These are phyloP conservation scores for Dicyrtomina minuta DNA, from an alignment of 2,888 invertebrate genomes.

Conservation along the genomic window DNA sequence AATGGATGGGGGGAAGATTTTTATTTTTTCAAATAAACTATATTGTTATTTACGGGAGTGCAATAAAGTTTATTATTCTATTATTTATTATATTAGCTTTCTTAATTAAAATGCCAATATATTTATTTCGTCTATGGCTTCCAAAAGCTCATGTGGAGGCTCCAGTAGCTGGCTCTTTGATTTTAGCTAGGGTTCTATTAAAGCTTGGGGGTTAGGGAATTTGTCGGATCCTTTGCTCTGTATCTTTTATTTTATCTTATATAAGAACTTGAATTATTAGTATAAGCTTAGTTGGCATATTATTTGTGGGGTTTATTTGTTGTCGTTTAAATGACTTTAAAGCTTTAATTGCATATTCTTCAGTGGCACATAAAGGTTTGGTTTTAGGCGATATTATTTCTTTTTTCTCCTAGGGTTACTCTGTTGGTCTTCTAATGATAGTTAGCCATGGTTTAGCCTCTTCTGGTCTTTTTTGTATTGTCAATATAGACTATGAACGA, in stretches of 20 bases:
- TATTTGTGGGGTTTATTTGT: conserved; percentile 67
- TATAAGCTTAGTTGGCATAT: too few species aligned
- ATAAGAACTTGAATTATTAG: conserved; percentile 62
- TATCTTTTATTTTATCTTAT: conserved; percentile 61
- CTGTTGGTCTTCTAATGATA: too few species aligned
- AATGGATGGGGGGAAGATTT: too few species aligned
- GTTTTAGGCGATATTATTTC: conserved; percentile 58
- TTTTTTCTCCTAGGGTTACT: conserved; percentile 57
- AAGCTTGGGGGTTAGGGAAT: conserved; percentile 75
- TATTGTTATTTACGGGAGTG: too few species aligned
- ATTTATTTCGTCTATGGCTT: conserved; percentile 69
- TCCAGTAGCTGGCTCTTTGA: conserved; percentile 70
- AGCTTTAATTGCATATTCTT: conserved; percentile 73
- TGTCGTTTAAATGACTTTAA: conserved; percentile 70
- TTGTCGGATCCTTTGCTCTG: too few species aligned
- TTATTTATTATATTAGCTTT: conserved; percentile 63
- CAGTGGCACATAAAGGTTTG: conserved; percentile 70
- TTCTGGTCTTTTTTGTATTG: conserved; percentile 43
- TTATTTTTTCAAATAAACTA: too few species aligned
- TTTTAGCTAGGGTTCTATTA: conserved; percentile 72
- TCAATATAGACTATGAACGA: conserved; percentile 42
- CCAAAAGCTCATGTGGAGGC: conserved; percentile 77
- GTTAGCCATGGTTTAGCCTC: conserved; percentile 43
- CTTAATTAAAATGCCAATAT: conserved; percentile 72
- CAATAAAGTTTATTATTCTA: conserved; percentile 53